Base-by-base conservation (phyloP, 1,140 invertebrate genomes). In the Dufourea novaeangliae region DNA sequence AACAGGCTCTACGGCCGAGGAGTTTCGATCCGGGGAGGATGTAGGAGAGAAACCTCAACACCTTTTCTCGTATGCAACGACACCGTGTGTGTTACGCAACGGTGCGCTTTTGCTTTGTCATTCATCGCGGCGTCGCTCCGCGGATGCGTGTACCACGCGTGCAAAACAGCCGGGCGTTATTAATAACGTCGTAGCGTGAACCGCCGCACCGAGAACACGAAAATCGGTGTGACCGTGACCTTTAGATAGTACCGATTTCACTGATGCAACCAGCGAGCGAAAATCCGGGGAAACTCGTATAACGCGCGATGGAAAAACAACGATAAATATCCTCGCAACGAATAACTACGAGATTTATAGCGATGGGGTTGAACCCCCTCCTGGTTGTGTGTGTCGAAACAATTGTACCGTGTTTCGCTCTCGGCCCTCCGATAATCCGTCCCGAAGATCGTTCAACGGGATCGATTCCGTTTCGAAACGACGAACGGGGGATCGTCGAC, bases 141-240 rank as follows among this genome's bases (percentile, higher is more conserved):
- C n/a, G n/a, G n/a, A n/a, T n/a, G n/a, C n/a, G n/a, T n/a, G n/a
- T n/a, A n/a, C n/a, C n/a, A n/a, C n/a, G n/a, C n/a, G n/a, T n/a
- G n/a, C n/a, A n/a, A n/a, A n/a, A n/a, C n/a, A n/a, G n/a, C n/a
- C n/a, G n/a, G n/a, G n/a, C n/a, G n/a, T n/a, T n/a, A n/a, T n/a
- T n/a, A n/a, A n/a, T n/a, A n/a, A n/a, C n/a, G n/a, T n/a, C n/a
- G n/a, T n/a, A n/a, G n/a, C n/a, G n/a, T n/a, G n/a, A n/a, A n/a
- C n/a, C n/a, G n/a, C n/a, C n/a, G 41, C 1, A 1, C 41, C 41
- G 46, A 1, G 67, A n/a, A n/a, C n/a, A n/a, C n/a, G n/a, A 72
- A 64, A 73, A 57, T 50, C 63, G 52, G 66, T 82, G 3, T 44
- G 69, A 69, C 82, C 69, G 29, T 83, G 82, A 82, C 80, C 80